Base-by-base conservation (phyloP, 2,888 invertebrate genomes). In the Drosophila robusta region DNA sequence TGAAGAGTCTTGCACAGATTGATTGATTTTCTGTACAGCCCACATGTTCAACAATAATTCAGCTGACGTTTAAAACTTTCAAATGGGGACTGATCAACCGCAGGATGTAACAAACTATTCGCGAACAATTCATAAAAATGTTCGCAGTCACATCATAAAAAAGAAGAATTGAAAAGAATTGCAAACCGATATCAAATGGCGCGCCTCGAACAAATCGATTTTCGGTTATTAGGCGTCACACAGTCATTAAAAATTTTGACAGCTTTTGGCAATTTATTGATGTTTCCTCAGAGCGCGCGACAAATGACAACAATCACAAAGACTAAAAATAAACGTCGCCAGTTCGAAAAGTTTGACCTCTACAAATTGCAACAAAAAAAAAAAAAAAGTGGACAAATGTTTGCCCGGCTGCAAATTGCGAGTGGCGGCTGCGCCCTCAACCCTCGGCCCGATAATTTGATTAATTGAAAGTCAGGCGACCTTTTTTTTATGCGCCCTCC, bases 181-280 rank as follows among this genome's bases (percentile, higher is more conserved):
- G 55, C 44, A 51, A 66, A 49, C 16, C 52, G 26, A 60, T 71
- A 67, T 55, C 50, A 16, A 46, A 26, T 16, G 42, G 41, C 50
- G 56, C 36, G 58, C 50, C 67, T 57, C 36, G 62, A 72, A 62
- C 67, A 64, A 85, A 87, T 89, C 81, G 89, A 85, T 85, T 87
- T 70, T 69, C 64, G 57, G 75, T 68, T 87, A 85, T 88, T 83
- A 87, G 66, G 70, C 87, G 84, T 88, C 85, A 76, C 89, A 89
- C 81, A 89, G 66, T 87, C 84, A 89, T 85, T 85, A 89, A 87
- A 89, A 87, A 73, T 85, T 85, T 85, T 81, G 84, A 87, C 84
- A 85, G 76, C 67, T 87, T 85, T 87, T 84, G 72, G 69, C 85
- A 85, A 85, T 85, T 85, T 85, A 85, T 85, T 89, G 87, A 87